These are phyloP conservation scores for Nothobranchius kuhntae DNA, from an alignment of 2,113 vertebrate genomes.

Conservation along the genomic window DNA sequence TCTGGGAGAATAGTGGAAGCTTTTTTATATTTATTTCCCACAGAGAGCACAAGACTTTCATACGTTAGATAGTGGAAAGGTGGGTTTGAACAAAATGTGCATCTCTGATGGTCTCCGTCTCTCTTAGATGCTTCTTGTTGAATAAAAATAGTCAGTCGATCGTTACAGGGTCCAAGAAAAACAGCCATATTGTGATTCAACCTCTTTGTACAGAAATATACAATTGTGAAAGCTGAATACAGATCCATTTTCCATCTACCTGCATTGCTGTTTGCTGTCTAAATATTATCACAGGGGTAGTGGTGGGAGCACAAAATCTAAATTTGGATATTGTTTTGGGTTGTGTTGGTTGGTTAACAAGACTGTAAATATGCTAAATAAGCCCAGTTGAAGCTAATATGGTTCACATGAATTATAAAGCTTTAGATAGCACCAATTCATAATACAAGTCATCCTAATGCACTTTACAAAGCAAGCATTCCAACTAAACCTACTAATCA, in stretches of 20 bases:
- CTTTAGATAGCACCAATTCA: no score
- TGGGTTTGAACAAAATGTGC: slow-evolving; percentile 26
- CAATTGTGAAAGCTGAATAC: background rate
- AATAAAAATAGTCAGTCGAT: slow-evolving; percentile 1
- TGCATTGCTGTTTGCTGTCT: rapidly evolving
- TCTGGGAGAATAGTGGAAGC: slow-evolving; percentile 1
- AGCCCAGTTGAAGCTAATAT: no score
- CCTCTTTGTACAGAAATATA: slow-evolving; percentile 5
- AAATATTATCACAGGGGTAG: background rate
- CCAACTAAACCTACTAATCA: no score
- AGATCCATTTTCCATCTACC: background rate
- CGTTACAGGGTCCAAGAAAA: background rate
- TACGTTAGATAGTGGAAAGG: background rate
- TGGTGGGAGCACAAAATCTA: background rate
- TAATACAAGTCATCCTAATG: no score
- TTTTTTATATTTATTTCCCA: slow-evolving; percentile 33
- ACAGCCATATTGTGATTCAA: background rate
- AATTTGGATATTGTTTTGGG: background rate
- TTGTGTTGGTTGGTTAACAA: no score
- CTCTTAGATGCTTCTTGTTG: background rate
- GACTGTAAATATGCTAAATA: no score
- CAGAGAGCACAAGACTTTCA: slow-evolving; percentile 21
- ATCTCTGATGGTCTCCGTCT: background rate
- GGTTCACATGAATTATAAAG: no score
- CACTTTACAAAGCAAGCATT: no score